phyloP scores from a whole-genome alignment of 2,888 invertebrate species.

The Drosophila antonietae region DNA sequence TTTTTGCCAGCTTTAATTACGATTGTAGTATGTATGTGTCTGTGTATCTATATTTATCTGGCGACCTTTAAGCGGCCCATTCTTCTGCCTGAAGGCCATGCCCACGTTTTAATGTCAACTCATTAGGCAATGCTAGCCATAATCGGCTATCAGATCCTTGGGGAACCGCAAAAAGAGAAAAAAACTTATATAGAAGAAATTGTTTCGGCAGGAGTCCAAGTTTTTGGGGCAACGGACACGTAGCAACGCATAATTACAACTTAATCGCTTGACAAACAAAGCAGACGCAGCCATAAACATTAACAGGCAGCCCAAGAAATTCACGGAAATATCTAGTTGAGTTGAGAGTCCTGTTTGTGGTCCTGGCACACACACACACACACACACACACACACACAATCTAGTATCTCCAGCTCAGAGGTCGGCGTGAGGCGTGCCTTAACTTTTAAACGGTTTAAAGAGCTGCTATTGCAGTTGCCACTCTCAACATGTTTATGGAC shows the following conservation, averaged over 20 bases:
- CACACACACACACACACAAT: slow-evolving; percentile 21
- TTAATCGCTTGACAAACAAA: slow-evolving; percentile 78
- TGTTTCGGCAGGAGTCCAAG: slow-evolving; percentile 19
- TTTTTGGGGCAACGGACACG: slow-evolving; percentile 49
- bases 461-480: slow-evolving; percentile 3
- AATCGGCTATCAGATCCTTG: slow-evolving; percentile 59
- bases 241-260: slow-evolving; percentile 77
- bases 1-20: slow-evolving; percentile 37
- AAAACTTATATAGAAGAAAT: not conserved
- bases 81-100: slow-evolving; percentile 1
- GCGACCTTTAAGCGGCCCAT: not conserved
- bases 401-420: slow-evolving; percentile 19
- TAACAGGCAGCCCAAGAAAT: slow-evolving; percentile 32
- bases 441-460: slow-evolving; percentile 61
- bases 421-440: slow-evolving; percentile 41
- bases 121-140: slow-evolving; percentile 69
- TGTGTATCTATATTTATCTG: not conserved
- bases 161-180: slow-evolving; percentile 28
- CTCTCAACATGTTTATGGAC: slow-evolving; percentile 39
- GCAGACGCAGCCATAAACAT: slow-evolving; percentile 65
- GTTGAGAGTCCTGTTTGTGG: not conserved
- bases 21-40: slow-evolving; percentile 46
- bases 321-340: not conserved
- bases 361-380: not conserved
- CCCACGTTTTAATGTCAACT: slow-evolving; percentile 65